Base-by-base conservation (phyloP, 53 echinoderm and acorn worm species). In the Stichopus horrens region DNA sequence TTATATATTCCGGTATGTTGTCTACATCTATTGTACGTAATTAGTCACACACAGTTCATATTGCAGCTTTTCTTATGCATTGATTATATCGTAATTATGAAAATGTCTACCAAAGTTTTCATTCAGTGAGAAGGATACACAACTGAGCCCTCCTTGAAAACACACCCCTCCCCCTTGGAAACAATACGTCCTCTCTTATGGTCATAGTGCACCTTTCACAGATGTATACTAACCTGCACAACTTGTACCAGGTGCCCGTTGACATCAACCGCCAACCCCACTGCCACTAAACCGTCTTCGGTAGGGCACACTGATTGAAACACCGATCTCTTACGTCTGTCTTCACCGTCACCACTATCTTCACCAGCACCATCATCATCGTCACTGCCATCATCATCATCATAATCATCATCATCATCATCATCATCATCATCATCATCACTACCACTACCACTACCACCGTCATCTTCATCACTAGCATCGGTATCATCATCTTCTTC, bases 141-240 rank as follows among this genome's bases (percentile, higher is more conserved):
- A 37, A 37, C 37, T 37, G 37, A 37, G 37, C 37, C 37, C 37
- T 37, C 37, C 37, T 37, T 37, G 37, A 37, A 37, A 37, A 37
- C 37, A 2, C 37, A 37, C 37, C 37, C 37, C 37, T 37, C 37
- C 37, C 37, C 37, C 37, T 37, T 37, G 37, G 37, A 37, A 37
- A 37, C 37, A 37, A 37, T 37, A 37, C 37, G 37, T 37, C 37
- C 37, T 37, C 37, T 37, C 37, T 37, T 1, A 1, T 37, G 0
- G 0, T 37, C 37, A 1, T 37, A 37, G 37, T 37, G 37, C 37
- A 37, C 37, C 2, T 16, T 21, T 10, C 3, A 51, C 21, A 76
- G 76, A 76, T 22, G 76, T 22, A 76, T 21, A 76, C 77, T 23
- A 16, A 80, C 80, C 80, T 80, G 80, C 7, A 80, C 56, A 57